Conservation (phyloP, 2,113 vertebrate species). For the Todiramphus saurophagus region DNA sequence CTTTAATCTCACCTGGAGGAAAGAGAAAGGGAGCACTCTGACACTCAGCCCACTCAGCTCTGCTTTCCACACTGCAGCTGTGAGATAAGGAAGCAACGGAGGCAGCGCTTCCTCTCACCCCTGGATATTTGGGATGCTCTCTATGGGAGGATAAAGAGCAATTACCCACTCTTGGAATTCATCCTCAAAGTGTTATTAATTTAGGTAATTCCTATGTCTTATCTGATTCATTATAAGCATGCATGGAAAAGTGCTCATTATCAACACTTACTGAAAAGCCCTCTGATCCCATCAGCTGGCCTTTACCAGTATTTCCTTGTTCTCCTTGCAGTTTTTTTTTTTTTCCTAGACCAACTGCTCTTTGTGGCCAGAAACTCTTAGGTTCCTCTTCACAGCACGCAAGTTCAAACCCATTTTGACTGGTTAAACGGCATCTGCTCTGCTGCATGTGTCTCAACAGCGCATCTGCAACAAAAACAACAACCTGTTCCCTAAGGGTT, state of each 20-base stretch:
- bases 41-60: slow-evolving; percentile 12
- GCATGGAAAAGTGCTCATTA: neutral
- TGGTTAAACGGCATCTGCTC: neutral
- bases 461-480: neutral
- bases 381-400: neutral
- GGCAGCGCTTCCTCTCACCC: neutral
- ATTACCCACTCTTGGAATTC: neutral
- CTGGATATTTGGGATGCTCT: neutral
- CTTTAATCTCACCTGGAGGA: slow-evolving; percentile 36
- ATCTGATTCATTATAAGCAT: neutral
- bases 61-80: slow-evolving; percentile 13
- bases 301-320: neutral
- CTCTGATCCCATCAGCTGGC: neutral
- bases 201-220: neutral
- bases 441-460: neutral
- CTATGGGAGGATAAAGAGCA: neutral
- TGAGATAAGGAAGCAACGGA: neutral
- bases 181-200: neutral
- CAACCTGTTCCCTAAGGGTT: neutral
- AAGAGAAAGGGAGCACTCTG: slow-evolving; percentile 1
- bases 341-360: neutral
- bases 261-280: neutral
- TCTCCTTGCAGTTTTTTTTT: neutral
- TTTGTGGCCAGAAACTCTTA: neutral
- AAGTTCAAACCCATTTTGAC: neutral